Evolutionary conservation across 2,797 vertebrate species (phyloP).

Genomic region (Eleutherodactylus coqui): DNA sequence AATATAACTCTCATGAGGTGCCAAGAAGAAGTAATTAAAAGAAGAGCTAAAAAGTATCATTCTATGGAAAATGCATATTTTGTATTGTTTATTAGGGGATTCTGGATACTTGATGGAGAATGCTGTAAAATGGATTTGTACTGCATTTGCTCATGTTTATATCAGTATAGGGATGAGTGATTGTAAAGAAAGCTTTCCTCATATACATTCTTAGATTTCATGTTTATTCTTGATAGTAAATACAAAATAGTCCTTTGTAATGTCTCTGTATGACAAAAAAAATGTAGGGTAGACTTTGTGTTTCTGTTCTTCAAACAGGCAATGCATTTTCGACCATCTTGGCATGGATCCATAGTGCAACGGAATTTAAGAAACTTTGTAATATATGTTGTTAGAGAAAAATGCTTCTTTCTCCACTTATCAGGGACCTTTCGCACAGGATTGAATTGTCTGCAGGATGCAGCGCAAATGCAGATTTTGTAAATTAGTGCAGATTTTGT

Average conservation of each 20-base stretch:
- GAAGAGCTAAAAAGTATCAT: neutral
- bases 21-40: constrained; percentile 27
- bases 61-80: neutral
- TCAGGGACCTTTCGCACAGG: too few species aligned
- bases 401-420: too few species aligned
- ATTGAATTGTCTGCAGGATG: too few species aligned
- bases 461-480: too few species aligned
- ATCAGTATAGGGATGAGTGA: neutral
- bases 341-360: too few species aligned
- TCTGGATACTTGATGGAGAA: neutral
- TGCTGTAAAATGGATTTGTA: neutral
- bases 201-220: neutral
- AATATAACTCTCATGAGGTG: neutral
- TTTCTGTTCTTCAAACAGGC: neutral
- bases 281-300: neutral
- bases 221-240: neutral
- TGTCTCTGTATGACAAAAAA: neutral
- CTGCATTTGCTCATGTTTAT: neutral
- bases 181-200: neutral
- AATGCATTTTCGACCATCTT: too few species aligned
- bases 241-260: neutral
- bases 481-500: too few species aligned
- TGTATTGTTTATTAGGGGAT: neutral
- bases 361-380: too few species aligned
- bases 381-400: too few species aligned